Conservation (phyloP, 1,140 invertebrate species). For the Zaprionus gabonicus region DNA sequence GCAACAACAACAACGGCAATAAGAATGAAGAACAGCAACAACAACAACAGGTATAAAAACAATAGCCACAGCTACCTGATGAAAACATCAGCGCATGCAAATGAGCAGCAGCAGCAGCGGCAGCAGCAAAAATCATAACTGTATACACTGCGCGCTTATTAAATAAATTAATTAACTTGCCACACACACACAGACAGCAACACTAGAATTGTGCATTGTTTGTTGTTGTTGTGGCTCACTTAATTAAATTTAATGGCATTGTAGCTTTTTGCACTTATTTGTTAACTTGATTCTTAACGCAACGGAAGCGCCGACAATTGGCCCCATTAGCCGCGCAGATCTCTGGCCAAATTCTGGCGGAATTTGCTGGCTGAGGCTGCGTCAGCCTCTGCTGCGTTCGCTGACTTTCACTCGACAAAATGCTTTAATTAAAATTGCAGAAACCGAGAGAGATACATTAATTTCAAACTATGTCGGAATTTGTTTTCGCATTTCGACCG, state of each 20-base stretch:
- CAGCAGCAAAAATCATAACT: constrained; percentile 33
- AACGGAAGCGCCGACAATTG: constrained; percentile 76
- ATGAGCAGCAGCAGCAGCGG: constrained; percentile 24
- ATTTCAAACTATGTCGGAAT: constrained; percentile 71
- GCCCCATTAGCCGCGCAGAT: constrained; percentile 51
- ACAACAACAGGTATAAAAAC: constrained; percentile 10
- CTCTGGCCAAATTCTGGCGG: constrained; percentile 17
- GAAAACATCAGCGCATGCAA: constrained; percentile 48
- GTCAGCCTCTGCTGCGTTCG: background rate
- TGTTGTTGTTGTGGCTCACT: constrained; percentile 29
- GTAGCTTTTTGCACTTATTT: constrained; percentile 53
- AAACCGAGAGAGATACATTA: constrained; percentile 59
- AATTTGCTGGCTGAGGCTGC: background rate
- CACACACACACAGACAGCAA: constrained; percentile 62
- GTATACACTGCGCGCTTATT: constrained; percentile 52
- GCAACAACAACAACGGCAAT: constrained; percentile 4
- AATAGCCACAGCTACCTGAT: constrained; percentile 40
- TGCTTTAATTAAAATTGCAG: constrained; percentile 66
- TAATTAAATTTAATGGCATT: constrained; percentile 67
- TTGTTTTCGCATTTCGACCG: constrained; percentile 58
- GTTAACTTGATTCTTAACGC: constrained; percentile 54
- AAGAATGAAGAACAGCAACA: constrained; percentile 5
- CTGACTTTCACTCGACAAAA: constrained; percentile 68
- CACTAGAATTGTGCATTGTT: constrained; percentile 75
- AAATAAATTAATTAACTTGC: constrained; percentile 71